Evolutionary conservation across 30 jellyfish, hydroid and myxozoan species (phyloP).

Genomic region (Pelagia noctiluca): DNA sequence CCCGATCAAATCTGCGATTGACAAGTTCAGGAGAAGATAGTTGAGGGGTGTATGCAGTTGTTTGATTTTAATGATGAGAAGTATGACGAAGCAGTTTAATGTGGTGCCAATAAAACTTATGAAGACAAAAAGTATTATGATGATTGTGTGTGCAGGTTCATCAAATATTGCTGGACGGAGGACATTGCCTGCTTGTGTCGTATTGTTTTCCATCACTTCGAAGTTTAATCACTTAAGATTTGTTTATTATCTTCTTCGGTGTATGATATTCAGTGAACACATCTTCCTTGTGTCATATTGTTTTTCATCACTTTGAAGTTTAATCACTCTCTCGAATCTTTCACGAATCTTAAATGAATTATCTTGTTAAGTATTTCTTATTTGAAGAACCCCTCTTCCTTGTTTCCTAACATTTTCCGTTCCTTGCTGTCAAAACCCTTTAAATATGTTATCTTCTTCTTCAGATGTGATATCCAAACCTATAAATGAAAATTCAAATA

Average conservation of each 20-base stretch:
- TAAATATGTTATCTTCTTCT: too few species aligned
- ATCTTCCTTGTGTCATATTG: slow-evolving; percentile 12
- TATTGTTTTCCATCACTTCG: not conserved
- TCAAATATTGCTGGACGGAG: slow-evolving; percentile 61
- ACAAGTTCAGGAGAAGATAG: slow-evolving; percentile 47
- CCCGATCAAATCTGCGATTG: slow-evolving; percentile 68
- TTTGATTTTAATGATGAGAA: slow-evolving; percentile 16
- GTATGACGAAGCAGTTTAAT: slow-evolving; percentile 45
- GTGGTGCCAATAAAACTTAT: slow-evolving; percentile 31
- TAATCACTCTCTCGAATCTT: too few species aligned
- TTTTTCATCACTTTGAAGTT: too few species aligned
- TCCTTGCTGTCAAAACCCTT: too few species aligned
- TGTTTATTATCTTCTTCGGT: not conserved
- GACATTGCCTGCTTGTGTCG: slow-evolving; percentile 6
- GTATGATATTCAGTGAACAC: not conserved
- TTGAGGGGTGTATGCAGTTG: slow-evolving; percentile 66
- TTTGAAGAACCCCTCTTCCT: too few species aligned
- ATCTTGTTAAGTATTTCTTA: too few species aligned
- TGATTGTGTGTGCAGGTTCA: slow-evolving; percentile 12
- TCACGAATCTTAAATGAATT: too few species aligned
- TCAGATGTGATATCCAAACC: too few species aligned
- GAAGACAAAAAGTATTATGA: slow-evolving; percentile 15
- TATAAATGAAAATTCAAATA: too few species aligned
- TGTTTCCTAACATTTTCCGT: too few species aligned
- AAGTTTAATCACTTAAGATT: not conserved